phyloP scores from a whole-genome alignment of 1,140 invertebrate species.

The Cotesia glomerata region DNA sequence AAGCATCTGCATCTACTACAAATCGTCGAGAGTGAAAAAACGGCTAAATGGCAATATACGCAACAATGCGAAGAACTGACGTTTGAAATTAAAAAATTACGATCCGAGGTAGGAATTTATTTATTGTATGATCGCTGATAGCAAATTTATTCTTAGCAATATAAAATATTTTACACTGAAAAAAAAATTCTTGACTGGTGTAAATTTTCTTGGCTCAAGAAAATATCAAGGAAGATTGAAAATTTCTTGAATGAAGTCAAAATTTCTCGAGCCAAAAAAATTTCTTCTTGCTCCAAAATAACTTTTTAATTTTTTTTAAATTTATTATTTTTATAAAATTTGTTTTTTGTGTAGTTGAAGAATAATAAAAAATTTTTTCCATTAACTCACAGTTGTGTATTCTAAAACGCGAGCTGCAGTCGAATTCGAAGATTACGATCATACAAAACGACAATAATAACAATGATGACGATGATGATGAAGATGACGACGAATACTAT shows the following conservation, averaged over 20 bases:
- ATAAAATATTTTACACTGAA: not conserved
- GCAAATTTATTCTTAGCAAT: too few species aligned
- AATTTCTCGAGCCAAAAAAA: too few species aligned
- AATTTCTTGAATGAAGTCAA: too few species aligned
- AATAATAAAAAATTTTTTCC: slow-evolving; percentile 22
- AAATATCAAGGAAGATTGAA: too few species aligned
- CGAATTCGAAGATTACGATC: slow-evolving; percentile 49
- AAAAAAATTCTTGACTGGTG: too few species aligned
- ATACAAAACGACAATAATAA: not conserved
- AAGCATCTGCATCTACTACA: slow-evolving; percentile 91
- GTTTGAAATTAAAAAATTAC: slow-evolving; percentile 87
- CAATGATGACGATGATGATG: too few species aligned
- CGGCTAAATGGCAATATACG: slow-evolving; percentile 92
- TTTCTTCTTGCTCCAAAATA: too few species aligned
- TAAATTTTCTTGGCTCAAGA: too few species aligned
- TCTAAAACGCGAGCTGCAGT: slow-evolving; percentile 79
- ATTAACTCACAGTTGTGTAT: slow-evolving; percentile 72
- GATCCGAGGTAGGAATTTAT: slow-evolving; percentile 74
- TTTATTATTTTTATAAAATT: too few species aligned
- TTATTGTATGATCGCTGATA: not conserved
- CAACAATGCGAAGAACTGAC: slow-evolving; percentile 90
- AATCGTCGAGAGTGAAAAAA: slow-evolving; percentile 91
- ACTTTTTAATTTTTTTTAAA: too few species aligned
- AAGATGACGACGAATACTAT: too few species aligned
- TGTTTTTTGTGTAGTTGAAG: too few species aligned